Conservation (phyloP, 2,888 invertebrate genomes). For the Hofmannophila pseudospretella region DNA sequence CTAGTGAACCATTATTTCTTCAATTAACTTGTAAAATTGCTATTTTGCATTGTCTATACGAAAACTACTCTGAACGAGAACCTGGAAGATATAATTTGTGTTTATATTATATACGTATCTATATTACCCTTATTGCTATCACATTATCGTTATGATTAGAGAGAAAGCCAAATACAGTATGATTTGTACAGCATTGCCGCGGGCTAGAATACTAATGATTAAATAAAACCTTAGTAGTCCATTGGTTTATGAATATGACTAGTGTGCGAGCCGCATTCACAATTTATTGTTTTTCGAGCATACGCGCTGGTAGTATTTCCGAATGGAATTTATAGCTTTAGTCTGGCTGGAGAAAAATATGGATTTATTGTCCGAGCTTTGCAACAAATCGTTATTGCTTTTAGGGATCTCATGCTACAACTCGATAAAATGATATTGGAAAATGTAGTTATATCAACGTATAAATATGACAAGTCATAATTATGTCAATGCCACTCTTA, state of each 20-base stretch:
- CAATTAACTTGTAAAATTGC: too few relatives aligned
- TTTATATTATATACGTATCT: background rate
- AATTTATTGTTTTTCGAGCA: slow-evolving; percentile 66
- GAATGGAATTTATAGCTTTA: slow-evolving; percentile 56
- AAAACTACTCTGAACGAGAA: too few relatives aligned
- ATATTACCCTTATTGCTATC: background rate
- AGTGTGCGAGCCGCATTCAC: slow-evolving; percentile 43
- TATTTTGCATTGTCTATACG: too few relatives aligned
- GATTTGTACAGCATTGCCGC: background rate
- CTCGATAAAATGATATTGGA: slow-evolving; percentile 3
- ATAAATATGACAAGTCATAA: background rate
- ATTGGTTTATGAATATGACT: slow-evolving; percentile 38
- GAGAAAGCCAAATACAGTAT: background rate
- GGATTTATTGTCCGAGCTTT: slow-evolving; percentile 49
- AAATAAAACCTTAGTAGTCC: slow-evolving; percentile 35
- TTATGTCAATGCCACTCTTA: too few relatives aligned
- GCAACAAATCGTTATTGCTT: slow-evolving; percentile 52
- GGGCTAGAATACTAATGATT: slow-evolving; percentile 22
- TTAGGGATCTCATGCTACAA: slow-evolving; percentile 21
- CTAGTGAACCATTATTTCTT: too few relatives aligned
- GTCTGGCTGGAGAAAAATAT: slow-evolving; percentile 59
- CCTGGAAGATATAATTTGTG: too few relatives aligned
- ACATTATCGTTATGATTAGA: background rate
- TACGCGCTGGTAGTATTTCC: slow-evolving; percentile 47
- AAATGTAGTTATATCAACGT: background rate